Evolutionary conservation across 2,888 invertebrate species (phyloP).

Genomic region (Sussaba pulchella): DNA sequence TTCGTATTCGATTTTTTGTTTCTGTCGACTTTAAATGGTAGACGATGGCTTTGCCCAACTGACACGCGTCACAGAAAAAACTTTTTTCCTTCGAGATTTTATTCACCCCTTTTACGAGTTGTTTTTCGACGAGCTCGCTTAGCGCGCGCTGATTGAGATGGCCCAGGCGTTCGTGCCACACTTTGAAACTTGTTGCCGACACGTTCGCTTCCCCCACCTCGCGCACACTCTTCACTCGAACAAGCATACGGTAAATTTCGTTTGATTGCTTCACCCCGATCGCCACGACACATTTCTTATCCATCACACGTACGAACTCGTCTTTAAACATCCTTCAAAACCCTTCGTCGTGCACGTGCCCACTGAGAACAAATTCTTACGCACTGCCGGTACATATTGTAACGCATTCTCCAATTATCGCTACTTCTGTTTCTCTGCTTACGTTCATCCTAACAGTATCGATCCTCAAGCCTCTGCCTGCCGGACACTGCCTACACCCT

Average conservation of each 20-base stretch:
- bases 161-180: conserved; percentile 64
- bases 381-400: no score
- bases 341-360: conserved; percentile 55
- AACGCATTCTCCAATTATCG: no score
- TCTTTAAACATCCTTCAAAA: conserved; percentile 47
- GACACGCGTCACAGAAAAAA: conserved; percentile 46
- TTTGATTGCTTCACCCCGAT: conserved; percentile 65
- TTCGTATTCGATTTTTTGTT: background rate
- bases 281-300: background rate
- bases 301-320: no score
- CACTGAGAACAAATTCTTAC: conserved; percentile 66
- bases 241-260: conserved; percentile 65
- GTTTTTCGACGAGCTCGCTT: conserved; percentile 34
- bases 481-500: no score
- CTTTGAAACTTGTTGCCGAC: conserved; percentile 46
- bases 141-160: conserved; percentile 45
- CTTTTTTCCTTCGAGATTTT: background rate
- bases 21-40: conserved; percentile 28
- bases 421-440: no score
- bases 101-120: conserved; percentile 40
- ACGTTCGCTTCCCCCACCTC: conserved; percentile 60
- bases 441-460: no score
- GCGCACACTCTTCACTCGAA: conserved; percentile 31
- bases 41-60: conserved; percentile 42
- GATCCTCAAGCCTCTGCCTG: no score